phyloP scores from a whole-genome alignment of 2,797 vertebrate genomes.

The Pseudochirops corinnae region DNA sequence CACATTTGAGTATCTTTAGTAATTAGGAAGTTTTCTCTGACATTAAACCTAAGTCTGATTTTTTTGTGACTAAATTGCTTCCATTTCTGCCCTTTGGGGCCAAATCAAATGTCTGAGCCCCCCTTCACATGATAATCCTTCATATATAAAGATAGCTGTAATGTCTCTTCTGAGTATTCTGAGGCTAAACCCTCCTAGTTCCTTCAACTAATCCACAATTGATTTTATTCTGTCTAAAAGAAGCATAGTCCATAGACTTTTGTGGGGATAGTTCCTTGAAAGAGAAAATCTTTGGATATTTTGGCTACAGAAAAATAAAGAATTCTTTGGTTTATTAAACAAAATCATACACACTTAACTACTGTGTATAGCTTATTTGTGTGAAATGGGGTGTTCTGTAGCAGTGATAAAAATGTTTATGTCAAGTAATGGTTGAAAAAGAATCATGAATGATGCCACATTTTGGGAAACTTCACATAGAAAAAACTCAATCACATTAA shows the following conservation, averaged over 20 bases:
- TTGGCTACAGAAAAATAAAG: not conserved
- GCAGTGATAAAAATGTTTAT: not conserved
- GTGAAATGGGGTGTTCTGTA: not conserved
- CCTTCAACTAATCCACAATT: not conserved
- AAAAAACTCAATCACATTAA: not conserved
- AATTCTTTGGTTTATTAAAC: not conserved
- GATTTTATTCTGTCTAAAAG: not conserved
- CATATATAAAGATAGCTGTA: not conserved
- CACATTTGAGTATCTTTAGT: not conserved
- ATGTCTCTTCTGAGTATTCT: not conserved
- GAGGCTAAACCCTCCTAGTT: not conserved
- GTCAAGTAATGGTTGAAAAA: not conserved
- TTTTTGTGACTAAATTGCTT: not conserved
- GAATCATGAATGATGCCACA: not conserved
- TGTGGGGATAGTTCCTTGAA: not conserved
- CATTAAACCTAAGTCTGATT: not conserved
- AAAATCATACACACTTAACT: not conserved
- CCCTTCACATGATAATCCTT: not conserved
- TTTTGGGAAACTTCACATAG: not conserved
- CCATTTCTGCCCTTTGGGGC: not conserved
- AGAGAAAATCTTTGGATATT: not conserved
- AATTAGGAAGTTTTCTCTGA: no score
- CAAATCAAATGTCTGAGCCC: not conserved
- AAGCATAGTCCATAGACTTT: not conserved
- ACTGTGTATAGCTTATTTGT: not conserved